Percentiles rank a stretch among this genome's conserved stretches.
Conservation (phyloP, 2,797 vertebrate species). For the Capromys pilorides region DNA sequence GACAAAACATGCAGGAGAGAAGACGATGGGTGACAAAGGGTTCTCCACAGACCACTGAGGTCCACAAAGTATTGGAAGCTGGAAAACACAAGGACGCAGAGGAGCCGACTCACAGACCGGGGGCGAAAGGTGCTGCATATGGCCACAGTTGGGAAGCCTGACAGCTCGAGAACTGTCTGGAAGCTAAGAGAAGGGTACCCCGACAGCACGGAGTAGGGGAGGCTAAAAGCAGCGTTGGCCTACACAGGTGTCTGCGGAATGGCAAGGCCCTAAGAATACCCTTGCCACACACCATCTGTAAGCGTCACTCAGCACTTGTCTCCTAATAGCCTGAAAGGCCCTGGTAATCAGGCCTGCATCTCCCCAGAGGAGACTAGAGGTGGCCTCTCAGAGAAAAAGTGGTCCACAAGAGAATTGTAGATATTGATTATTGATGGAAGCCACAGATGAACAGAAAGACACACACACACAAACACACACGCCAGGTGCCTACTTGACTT, state of each 20-base stretch:
- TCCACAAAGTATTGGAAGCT: neutral
- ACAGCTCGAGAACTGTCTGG: neutral
- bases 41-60: neutral
- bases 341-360: neutral
- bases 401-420: neutral
- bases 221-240: neutral
- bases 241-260: neutral
- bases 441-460: neutral
- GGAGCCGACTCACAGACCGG: neutral
- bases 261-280: neutral
- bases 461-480: neutral
- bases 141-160: accelerated
- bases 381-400: neutral
- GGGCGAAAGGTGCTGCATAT: neutral
- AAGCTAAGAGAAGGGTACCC: neutral
- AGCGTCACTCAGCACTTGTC: neutral
- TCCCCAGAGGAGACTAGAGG: neutral
- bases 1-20: neutral
- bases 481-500: neutral
- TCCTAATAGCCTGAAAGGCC: neutral
- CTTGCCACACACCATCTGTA: neutral
- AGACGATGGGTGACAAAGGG: neutral
- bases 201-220: neutral
- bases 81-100: neutral
- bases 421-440: neutral